Evolutionary conservation across 1,140 invertebrate genomes (phyloP).

Genomic region (Drosophila pseudoananassae): DNA sequence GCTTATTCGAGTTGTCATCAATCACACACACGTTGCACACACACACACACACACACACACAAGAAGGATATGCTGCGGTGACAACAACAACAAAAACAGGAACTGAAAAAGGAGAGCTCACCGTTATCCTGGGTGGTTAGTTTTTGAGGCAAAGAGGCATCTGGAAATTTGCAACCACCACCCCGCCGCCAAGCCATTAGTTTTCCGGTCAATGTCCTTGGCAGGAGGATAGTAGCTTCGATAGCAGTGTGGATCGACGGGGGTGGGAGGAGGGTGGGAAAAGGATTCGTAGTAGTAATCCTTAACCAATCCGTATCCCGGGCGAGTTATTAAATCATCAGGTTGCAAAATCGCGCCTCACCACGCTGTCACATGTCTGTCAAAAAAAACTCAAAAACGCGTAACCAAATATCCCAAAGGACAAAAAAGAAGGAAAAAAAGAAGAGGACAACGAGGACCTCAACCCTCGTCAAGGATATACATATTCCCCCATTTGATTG

Average conservation of each 20-base stretch:
- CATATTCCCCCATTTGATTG: slow-evolving; percentile 12
- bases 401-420: slow-evolving; percentile 61
- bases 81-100: slow-evolving; percentile 48
- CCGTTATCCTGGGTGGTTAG: slow-evolving; percentile 43
- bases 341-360: slow-evolving; percentile 66
- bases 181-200: slow-evolving; percentile 7
- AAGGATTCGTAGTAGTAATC: slow-evolving; percentile 15
- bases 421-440: neutral
- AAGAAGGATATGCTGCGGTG: slow-evolving; percentile 49
- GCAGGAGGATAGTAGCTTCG: neutral
- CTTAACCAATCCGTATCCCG: slow-evolving; percentile 47
- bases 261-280: neutral
- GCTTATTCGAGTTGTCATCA: slow-evolving; percentile 83
- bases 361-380: slow-evolving; percentile 71
- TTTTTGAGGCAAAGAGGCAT: slow-evolving; percentile 27
- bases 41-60: slow-evolving; percentile 40
- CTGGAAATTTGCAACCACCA: slow-evolving; percentile 51
- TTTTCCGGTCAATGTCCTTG: slow-evolving; percentile 38
- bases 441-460: slow-evolving; percentile 10
- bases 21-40: slow-evolving; percentile 76
- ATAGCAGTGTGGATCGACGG: too few species aligned
- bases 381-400: slow-evolving; percentile 46
- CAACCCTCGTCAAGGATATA: slow-evolving; percentile 19
- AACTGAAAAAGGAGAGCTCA: slow-evolving; percentile 31
- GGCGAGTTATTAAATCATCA: slow-evolving; percentile 77